These are phyloP conservation scores for Alces alces DNA, from an alignment of 2,113 vertebrate genomes.

Conservation along the genomic window DNA sequence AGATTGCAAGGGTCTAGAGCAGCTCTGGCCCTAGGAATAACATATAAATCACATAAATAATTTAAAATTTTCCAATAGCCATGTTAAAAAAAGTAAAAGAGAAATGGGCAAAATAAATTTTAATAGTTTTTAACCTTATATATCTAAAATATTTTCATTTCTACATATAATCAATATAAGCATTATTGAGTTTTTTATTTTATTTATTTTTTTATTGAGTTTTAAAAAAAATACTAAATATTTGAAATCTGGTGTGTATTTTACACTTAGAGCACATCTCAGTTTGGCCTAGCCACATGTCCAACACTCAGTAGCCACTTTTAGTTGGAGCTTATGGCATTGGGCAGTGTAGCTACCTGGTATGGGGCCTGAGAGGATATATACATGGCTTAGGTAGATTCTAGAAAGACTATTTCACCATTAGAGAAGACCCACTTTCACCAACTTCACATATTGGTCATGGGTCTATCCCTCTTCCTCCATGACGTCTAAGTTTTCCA, in stretches of 20 bases:
- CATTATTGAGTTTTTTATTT: background rate
- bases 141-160: background rate
- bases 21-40: background rate
- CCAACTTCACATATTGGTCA: background rate
- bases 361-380: background rate
- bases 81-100: background rate
- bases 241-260: background rate
- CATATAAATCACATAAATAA: background rate
- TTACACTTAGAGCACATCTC: background rate
- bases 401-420: background rate
- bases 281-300: background rate
- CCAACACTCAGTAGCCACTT: background rate
- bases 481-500: background rate
- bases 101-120: background rate
- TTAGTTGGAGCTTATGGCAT: too few relatives aligned
- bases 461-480: background rate
- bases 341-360: background rate
- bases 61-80: background rate
- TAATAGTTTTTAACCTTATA: background rate
- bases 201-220: background rate
- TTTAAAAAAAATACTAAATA: background rate
- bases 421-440: background rate
- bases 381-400: background rate
- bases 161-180: background rate
- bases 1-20: background rate